Evolutionary conservation across 2,888 invertebrate genomes (phyloP).

Genomic region (Diarsia mendica): DNA sequence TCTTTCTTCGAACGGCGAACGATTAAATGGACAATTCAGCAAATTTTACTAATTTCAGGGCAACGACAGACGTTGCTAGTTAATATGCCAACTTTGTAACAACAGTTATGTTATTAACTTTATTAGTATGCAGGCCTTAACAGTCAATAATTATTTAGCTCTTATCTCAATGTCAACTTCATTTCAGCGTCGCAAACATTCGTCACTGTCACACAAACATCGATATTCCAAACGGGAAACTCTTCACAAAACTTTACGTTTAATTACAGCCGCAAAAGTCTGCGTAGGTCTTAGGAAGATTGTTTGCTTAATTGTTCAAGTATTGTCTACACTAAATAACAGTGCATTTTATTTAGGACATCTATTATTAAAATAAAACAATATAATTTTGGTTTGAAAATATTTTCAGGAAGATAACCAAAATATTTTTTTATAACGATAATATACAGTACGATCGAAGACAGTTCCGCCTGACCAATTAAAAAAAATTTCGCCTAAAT

Average conservation of each 20-base stretch:
- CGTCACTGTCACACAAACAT: constrained; percentile 32
- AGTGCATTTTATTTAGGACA: not conserved
- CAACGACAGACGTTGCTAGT: constrained; percentile 13
- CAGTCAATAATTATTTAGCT: constrained; percentile 44
- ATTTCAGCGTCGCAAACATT: constrained; percentile 32
- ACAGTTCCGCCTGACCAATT: no score
- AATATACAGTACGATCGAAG: not conserved
- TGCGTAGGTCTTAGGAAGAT: constrained; percentile 8
- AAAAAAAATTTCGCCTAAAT: no score
- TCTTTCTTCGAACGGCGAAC: constrained; percentile 29
- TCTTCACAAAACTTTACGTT: constrained; percentile 23
- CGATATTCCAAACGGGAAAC: constrained; percentile 26
- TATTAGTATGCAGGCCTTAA: constrained; percentile 43
- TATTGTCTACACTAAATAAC: constrained; percentile 4
- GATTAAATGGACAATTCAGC: constrained; percentile 8
- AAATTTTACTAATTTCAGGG: constrained; percentile 17
- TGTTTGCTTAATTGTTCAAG: not conserved
- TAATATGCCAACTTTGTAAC: constrained; percentile 26
- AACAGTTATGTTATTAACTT: constrained; percentile 17
- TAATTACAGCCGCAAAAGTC: constrained; percentile 43
- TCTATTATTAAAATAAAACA: no score
- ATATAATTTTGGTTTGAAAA: not conserved
- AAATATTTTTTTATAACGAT: not conserved
- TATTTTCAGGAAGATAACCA: not conserved
- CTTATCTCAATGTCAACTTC: constrained; percentile 12